Base-by-base conservation (phyloP, 2,888 invertebrate genomes). In the Drosophila planitibia region DNA sequence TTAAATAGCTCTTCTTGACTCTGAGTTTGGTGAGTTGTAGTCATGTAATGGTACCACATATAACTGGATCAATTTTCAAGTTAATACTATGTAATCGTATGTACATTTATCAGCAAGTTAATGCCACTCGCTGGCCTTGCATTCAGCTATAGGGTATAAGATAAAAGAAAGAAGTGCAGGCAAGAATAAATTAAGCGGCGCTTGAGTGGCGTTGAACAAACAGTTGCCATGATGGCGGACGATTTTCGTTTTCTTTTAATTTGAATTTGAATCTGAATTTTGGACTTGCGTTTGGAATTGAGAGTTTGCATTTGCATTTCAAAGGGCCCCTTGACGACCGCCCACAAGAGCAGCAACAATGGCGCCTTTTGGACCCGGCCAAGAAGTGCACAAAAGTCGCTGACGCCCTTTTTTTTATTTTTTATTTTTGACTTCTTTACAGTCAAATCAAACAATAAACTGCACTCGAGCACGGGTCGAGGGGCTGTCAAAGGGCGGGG, bases 401-500 rank as follows among this genome's bases (percentile, higher is more conserved):
- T 39, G 79, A 66, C 79, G 79, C 64, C 72, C 66, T 63, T 61
- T 63, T 62, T 37, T 58, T 28, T 55, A n/a, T 22, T 55, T 62
- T 60, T 62, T 41, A 25, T 14, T 35, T 19, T n/a, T 28, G 16
- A 10, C 16, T 28, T 39, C 57, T 37, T 53, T 49, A 49, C 39
- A 41, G 35, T 51, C 61, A 61, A 86, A 87, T 87, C 90, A 87
- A 91, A 87, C 87, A 87, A 87, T 87, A 88, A 91, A 91, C 87
- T 89, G 91, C 87, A 88, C 91, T 91, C 85, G 57, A 89, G 85
- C 90, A 81, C 76, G 75, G 70, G 72, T 49, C 57, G 55, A 59
- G 62, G 28, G 14, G 37, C 54, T 54, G 39, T 19, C 28, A 6
- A 52, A 6, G 22, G 33, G 30, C 4, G 28, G 47, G 32, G 19